Evolutionary conservation across 1,140 invertebrate species (phyloP), one percentile per base, ranked within the genome.

Genomic region (Pogonus chalceus): DNA sequence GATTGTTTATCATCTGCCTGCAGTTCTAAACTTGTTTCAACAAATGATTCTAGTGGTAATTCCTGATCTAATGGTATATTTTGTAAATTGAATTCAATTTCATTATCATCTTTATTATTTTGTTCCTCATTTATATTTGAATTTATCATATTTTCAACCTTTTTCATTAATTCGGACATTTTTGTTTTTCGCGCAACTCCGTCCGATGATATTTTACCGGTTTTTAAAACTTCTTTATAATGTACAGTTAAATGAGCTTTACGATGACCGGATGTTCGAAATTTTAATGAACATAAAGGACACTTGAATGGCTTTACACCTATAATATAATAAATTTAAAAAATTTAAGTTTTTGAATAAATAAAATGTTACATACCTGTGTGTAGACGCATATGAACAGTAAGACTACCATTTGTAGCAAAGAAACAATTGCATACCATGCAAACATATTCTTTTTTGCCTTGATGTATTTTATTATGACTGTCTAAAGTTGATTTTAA

Each of bases 341-440:
- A n/a, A 46, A 51, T 55, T 18, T 20, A 26, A 23, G 26, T 52
- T 39, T n/a, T 2, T 50, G 24, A 1, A 35, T 16, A 39, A 35
- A 1, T 54, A 18, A 22, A 22, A 23, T 43, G 2, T 31, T 48
- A 56, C 43, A 61, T 60, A 76, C 76, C 76, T 49, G 82, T 83
- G 60, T 85, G 82, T 0, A 83, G 64, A 52, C 82, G 62, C 81
- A 87, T 85, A 62, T 88, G 85, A 12, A 87, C 79, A 64, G 84
- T 85, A 0, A 87, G 66, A 53, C 76, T 79, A 2, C 79, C 78
- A 57, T 79, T 81, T 0, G 79, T 79, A 7, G 79, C 72, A 61
- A 83, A 84, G 20, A 72, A 58, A 52, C 71, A 74, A 51, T 71
- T 72, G 58, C 82, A 85, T 3, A 83, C 71, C 46, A 80, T 73